Evolutionary conservation across 2,888 invertebrate genomes (phyloP).

Genomic region (Perizoma flavofasciatum): DNA sequence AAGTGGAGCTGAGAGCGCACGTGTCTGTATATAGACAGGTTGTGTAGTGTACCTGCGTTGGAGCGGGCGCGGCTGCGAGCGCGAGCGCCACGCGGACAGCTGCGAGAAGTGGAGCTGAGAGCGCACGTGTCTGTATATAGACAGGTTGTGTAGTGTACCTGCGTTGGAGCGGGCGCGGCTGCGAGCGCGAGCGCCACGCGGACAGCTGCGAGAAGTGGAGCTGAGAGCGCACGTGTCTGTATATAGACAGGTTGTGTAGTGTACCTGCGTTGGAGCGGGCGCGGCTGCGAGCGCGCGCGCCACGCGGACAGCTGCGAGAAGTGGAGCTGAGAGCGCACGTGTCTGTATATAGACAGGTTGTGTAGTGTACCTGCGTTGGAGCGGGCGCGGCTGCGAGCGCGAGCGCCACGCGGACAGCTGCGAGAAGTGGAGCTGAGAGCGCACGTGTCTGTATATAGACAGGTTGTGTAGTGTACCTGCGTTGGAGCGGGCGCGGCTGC

Average conservation of each 20-base stretch:
- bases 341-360: too few relatives aligned
- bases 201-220: constrained; percentile 98
- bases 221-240: constrained; percentile 95
- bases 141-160: constrained; percentile 29
- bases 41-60: constrained; percentile 38
- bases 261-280: constrained; percentile 44
- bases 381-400: constrained; percentile 43
- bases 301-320: constrained; percentile 98
- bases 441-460: too few relatives aligned
- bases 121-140: too few relatives aligned
- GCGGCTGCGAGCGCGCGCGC: constrained; percentile 81
- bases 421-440: constrained; percentile 98
- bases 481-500: constrained; percentile 39
- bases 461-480: constrained; percentile 33
- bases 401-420: constrained; percentile 97
- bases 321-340: constrained; percentile 96
- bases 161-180: constrained; percentile 41
- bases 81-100: constrained; percentile 95
- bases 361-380: constrained; percentile 42
- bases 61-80: constrained; percentile 44
- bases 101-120: constrained; percentile 98
- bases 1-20: constrained; percentile 97
- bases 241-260: too few relatives aligned
- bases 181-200: constrained; percentile 90
- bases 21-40: too few relatives aligned